Evolutionary conservation across 2,888 invertebrate species (phyloP).

Genomic region (Acrocera orbiculus): DNA sequence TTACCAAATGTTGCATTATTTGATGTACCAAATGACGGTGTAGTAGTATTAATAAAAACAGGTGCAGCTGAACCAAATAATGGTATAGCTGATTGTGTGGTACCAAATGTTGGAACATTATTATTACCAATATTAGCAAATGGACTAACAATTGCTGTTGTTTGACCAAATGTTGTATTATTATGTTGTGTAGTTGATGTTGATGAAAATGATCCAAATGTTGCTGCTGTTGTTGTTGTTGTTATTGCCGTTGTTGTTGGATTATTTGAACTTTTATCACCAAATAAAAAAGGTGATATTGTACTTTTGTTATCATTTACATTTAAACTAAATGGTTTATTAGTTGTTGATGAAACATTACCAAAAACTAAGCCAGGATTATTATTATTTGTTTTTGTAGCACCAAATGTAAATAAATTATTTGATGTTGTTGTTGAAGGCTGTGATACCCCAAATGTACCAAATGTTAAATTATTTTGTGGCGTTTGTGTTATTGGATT

Average conservation of each 20-base stretch:
- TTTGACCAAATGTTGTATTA: constrained; percentile 14
- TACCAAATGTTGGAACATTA: constrained; percentile 10
- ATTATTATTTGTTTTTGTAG: no score
- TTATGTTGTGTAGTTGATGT: constrained; percentile 1
- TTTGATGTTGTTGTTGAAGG: constrained; percentile 4
- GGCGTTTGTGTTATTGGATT: not conserved
- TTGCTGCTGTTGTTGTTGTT: constrained; percentile 3
- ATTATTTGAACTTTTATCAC: no score
- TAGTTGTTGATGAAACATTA: constrained; percentile 7
- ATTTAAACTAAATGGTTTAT: no score
- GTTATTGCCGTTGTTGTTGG: no score
- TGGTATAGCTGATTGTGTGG: constrained; percentile 5
- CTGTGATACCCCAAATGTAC: constrained; percentile 8
- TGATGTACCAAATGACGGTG: constrained; percentile 13
- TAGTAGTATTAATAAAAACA: constrained; percentile 12
- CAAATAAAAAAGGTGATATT: no score
- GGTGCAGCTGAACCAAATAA: constrained; percentile 8
- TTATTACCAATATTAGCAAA: constrained; percentile 6
- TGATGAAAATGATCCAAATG: constrained; percentile 1
- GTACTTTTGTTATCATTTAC: no score
- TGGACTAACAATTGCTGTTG: constrained; percentile 5
- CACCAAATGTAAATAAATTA: constrained; percentile 4
- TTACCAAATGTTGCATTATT: constrained; percentile 12
- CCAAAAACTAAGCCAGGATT: constrained; percentile 8
- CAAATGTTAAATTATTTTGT: constrained; percentile 1